Evolutionary conservation across 2,888 invertebrate species (phyloP).

Genomic region (Sclerodermus sp.): DNA sequence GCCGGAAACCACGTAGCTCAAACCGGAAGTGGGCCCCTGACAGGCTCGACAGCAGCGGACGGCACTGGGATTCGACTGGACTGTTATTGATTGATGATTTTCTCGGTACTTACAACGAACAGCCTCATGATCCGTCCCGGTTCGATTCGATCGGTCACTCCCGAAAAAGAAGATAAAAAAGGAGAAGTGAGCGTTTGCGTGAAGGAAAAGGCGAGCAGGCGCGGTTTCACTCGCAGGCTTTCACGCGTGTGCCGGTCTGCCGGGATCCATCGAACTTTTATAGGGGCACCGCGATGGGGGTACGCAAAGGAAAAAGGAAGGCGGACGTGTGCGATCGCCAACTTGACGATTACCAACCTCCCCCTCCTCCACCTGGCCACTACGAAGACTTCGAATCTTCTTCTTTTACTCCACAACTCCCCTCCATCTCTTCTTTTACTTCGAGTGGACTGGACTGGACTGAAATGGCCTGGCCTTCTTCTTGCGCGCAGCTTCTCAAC

Average conservation of each 20-base stretch:
- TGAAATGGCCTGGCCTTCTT: no score
- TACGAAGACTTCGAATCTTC: no score
- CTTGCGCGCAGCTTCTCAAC: no score
- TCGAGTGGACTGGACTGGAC: no score
- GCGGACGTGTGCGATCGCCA: conserved; percentile 23
- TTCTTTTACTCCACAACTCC: background rate
- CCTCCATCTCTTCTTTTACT: no score
- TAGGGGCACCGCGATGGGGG: conserved; percentile 18
- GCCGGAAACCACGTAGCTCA: no score
- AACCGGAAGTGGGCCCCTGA: no score
- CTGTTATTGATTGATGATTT: no score
- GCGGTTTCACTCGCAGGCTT: conserved; percentile 29
- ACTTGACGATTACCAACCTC: conserved; percentile 23
- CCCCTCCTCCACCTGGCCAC: conserved; percentile 9
- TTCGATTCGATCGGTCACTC: conserved; percentile 1
- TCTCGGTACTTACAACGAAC: conserved; percentile 28
- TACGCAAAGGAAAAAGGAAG: conserved; percentile 13
- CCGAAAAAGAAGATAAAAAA: conserved; percentile 7
- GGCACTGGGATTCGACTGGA: no score
- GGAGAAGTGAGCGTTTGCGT: conserved; percentile 5
- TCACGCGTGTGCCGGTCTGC: conserved; percentile 38
- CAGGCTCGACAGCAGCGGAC: no score
- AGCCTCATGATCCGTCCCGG: conserved; percentile 22
- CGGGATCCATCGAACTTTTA: conserved; percentile 38
- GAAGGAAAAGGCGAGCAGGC: no score